Evolutionary conservation across 2,797 vertebrate species (phyloP), one percentile per base, ranked within the genome.

Genomic region (Myotis vivesi): DNA sequence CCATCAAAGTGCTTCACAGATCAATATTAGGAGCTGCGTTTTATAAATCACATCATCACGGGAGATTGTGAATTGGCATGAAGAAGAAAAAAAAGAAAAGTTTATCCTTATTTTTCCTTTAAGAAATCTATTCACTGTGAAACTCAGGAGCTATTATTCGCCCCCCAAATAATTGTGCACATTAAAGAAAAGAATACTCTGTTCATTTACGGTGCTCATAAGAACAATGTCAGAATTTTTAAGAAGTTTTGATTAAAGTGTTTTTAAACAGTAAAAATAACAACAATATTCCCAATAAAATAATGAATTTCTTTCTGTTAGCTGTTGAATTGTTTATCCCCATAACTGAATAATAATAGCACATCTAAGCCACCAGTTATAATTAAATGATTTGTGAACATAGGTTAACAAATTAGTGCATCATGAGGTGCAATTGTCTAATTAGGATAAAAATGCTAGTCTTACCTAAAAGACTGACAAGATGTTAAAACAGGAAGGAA

Each of bases 361-460:
- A 98, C 96, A 98, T 98, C 98, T 98, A 98, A 98, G 98, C 96
- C 28, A 23, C 97, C 97, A 94, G 97, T 97, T 97, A 97, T 97
- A 98, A 98, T 98, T 98, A 98, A 98, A 98, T 98, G 97, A 98
- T 98, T 98, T 98, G 97, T 96, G 98, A 98, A 97, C 97, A 97
- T 97, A 98, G 98, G 98, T 98, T 98, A 98, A 98, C 98, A 98
- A 98, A 98, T 98, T 98, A 98, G 98, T 98, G 95, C 95, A 97
- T 98, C 96, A 95, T 96, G 97, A 98, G 98, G 97, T 97, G 94
- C 97, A 98, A 98, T 98, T 98, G 98, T 98, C 98, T 98, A 97
- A 98, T 98, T 98, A 98, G 98, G 95, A 97, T 96, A 97, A 97
- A 98, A 98, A 97, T 92, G 75, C 96, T 96, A 96, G 96, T 97